phyloP scores from a whole-genome alignment of 2,888 invertebrate genomes.

The Dasypolia templi region DNA sequence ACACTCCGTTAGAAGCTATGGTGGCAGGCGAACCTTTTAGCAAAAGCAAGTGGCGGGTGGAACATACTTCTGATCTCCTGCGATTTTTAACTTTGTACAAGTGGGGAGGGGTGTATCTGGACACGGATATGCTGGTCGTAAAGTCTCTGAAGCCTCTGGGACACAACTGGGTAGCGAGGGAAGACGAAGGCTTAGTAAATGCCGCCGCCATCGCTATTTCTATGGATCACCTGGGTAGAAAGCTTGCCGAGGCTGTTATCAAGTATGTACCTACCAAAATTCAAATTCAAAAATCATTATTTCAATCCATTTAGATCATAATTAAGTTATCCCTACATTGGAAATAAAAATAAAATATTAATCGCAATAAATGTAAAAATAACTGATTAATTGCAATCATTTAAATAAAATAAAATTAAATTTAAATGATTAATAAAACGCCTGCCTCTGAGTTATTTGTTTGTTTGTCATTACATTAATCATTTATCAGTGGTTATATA shows the following conservation, averaged over 20 bases:
- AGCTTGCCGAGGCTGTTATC: constrained; percentile 36
- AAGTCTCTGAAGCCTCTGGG: constrained; percentile 89
- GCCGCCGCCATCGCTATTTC: constrained; percentile 92
- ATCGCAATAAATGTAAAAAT: no score
- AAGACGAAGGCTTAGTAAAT: constrained; percentile 90
- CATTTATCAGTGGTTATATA: no score
- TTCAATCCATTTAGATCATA: no score
- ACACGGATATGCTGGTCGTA: constrained; percentile 93
- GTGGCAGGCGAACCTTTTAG: constrained; percentile 86
- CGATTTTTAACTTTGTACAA: constrained; percentile 93
- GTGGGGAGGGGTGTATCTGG: constrained; percentile 93
- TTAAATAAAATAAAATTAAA: no score
- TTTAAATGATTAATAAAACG: no score
- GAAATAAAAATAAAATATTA: no score
- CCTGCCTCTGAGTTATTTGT: no score
- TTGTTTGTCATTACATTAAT: no score
- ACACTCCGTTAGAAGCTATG: constrained; percentile 91
- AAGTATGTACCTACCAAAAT: constrained; percentile 53
- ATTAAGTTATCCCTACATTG: no score
- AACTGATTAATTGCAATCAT: no score
- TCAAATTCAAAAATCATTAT: no score
- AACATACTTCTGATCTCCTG: constrained; percentile 92
- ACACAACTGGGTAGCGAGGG: constrained; percentile 91
- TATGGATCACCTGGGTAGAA: constrained; percentile 70
- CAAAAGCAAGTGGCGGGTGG: constrained; percentile 84